Evolutionary conservation across 2,797 vertebrate genomes (phyloP), one percentile per base, ranked within the genome.

Genomic region (Mormyrops attenuatus): DNA sequence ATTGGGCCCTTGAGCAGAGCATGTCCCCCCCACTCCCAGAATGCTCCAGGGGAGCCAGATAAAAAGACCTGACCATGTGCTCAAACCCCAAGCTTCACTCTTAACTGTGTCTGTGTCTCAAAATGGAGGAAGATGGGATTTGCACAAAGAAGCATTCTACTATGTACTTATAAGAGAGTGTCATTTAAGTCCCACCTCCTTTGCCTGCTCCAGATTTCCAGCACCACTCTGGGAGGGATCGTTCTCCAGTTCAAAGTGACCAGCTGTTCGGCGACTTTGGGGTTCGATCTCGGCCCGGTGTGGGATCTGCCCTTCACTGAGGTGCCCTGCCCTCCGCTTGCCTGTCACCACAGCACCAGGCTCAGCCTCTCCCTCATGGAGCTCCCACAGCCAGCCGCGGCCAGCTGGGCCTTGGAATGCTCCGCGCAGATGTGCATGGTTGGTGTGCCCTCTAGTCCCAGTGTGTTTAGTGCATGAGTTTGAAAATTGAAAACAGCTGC

Each of bases 381-480:
- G 8, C 92, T 96, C 13, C 94, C 94, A 34, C 94, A 96, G 85
- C 91, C 93, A n/a, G 92, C 93, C 0, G 92, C 94, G 90, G 93
- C 93, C 93, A 94, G 88, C 3, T 96, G 96, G 96, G 95, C 95
- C 41, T 92, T 97, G 52, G 94, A 95, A 88, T 97, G 96, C 88
- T 85, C 89, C 0, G 89, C 96, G 47, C 85, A 92, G 73, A 47
- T 95, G 3, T 97, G 96, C 90, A 77, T 91, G 91, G 94, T 93
- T 92, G 0, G 88, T 82, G 30, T 2, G 5, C 38, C 41, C 60
- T 69, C 41, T 6, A 82, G 77, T 82, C 5, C 41, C 77, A 47
- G 41, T 47, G 41, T 47, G 41, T 47, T 47, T 82, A 82, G 20
- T 22, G 41, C 77, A 22, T 11, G 20, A 82, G n/a, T 82, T 47